Evolutionary conservation across 2,888 invertebrate genomes (phyloP).

Genomic region (Eupithecia insigniata): DNA sequence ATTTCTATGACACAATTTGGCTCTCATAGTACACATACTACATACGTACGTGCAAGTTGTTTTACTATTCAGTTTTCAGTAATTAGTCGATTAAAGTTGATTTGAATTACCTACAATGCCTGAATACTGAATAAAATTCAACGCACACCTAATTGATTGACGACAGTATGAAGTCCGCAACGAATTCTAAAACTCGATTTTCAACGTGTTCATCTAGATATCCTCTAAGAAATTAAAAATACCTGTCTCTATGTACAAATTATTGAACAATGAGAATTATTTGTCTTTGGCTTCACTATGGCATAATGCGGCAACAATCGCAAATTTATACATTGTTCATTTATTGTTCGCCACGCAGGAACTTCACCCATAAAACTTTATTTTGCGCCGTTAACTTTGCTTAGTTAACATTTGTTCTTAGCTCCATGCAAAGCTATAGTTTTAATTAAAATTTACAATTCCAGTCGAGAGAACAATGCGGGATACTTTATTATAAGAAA

Average conservation of each 20-base stretch:
- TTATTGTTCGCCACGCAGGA: slow-evolving; percentile 62
- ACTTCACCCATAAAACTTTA: slow-evolving; percentile 69
- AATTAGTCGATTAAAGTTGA: too few species aligned
- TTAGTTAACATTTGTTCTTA: slow-evolving; percentile 57
- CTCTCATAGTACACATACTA: not conserved
- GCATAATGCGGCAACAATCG: slow-evolving; percentile 52
- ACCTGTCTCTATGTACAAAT: not conserved
- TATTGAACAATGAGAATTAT: slow-evolving; percentile 17
- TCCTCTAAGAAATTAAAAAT: too few species aligned
- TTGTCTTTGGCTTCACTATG: slow-evolving; percentile 46
- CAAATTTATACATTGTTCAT: slow-evolving; percentile 63
- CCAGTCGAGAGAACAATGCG: slow-evolving; percentile 29
- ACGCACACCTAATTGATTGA: not conserved
- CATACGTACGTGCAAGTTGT: not conserved
- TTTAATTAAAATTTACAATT: slow-evolving; percentile 57
- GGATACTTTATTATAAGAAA: slow-evolving; percentile 31
- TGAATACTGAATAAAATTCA: not conserved
- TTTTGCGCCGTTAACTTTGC: slow-evolving; percentile 59
- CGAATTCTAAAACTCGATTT: not conserved
- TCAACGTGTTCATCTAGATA: too few species aligned
- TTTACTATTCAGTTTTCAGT: not conserved
- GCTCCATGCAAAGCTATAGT: slow-evolving; percentile 51
- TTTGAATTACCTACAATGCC: too few species aligned
- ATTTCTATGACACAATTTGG: slow-evolving; percentile 5
- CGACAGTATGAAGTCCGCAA: not conserved